phyloP scores from a whole-genome alignment of 2,113 vertebrate species.

The Leptosomus discolor region DNA sequence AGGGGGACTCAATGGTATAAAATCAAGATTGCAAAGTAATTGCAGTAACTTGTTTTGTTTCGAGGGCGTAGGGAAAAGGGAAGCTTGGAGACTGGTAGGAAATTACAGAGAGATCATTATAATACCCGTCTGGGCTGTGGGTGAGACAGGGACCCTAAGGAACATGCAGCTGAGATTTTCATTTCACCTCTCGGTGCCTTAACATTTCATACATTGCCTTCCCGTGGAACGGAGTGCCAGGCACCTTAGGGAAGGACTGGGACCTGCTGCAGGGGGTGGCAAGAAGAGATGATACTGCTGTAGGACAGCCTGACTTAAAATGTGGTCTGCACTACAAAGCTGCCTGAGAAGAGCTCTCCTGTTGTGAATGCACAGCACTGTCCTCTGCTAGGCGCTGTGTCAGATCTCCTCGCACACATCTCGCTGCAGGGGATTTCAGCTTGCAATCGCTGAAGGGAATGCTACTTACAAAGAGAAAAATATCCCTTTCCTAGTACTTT shows the following conservation, averaged over 20 bases:
- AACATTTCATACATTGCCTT: neutral
- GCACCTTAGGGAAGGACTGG: neutral
- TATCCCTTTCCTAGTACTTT: neutral
- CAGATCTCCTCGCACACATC: neutral
- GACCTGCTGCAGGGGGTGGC: neutral
- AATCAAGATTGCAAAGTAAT: neutral
- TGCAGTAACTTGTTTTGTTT: neutral
- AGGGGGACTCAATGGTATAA: neutral
- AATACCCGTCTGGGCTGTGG: neutral
- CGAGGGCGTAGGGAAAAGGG: neutral
- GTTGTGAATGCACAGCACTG: neutral
- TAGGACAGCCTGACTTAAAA: neutral
- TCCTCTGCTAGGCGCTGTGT: neutral
- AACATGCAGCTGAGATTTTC: neutral
- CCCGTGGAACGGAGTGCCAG: neutral
- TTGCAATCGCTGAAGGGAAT: neutral
- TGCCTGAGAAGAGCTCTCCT: neutral
- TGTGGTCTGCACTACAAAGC: neutral
- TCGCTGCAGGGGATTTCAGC: neutral
- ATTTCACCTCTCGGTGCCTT: neutral
- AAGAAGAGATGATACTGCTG: neutral
- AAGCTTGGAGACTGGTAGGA: neutral
- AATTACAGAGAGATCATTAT: neutral
- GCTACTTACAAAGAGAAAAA: neutral
- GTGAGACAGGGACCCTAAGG: neutral